These are phyloP conservation scores for Danio rerio DNA, from an alignment of 2,113 vertebrate species.

Conservation along the genomic window DNA sequence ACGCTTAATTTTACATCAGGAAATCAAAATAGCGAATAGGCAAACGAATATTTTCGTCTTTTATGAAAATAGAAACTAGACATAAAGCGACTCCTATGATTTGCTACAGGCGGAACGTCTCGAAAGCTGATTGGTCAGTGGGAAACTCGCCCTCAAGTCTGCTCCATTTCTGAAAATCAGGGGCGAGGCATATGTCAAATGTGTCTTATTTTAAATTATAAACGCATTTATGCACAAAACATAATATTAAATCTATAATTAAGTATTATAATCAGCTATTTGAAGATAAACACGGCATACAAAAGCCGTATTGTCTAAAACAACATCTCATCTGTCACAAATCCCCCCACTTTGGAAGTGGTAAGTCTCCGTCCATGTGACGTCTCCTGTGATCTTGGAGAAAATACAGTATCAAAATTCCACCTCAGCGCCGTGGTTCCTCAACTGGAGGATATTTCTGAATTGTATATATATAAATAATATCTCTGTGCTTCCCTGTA, in stretches of 20 bases:
- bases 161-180: slow-evolving; percentile 47
- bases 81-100: slow-evolving; percentile 56
- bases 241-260: background rate
- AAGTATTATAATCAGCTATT: rapidly evolving
- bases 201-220: too few species aligned
- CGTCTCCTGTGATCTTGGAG: background rate
- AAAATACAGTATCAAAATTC: background rate
- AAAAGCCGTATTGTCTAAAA: background rate
- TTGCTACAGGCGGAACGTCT: slow-evolving; percentile 52
- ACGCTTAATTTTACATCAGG: background rate
- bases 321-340: too few species aligned
- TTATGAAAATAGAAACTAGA: slow-evolving; percentile 47
- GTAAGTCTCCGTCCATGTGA: slow-evolving; percentile 1
- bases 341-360: background rate
- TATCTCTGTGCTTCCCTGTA: background rate
- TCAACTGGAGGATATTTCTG: background rate
- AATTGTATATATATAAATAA: background rate
- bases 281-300: background rate
- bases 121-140: slow-evolving; percentile 64
- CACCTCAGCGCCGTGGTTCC: background rate
- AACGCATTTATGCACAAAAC: background rate
- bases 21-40: background rate
- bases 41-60: background rate
- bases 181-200: background rate
- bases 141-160: slow-evolving; percentile 60